Percentiles rank a stretch among this genome's conserved stretches.
These are phyloP conservation scores for Mustela lutreola DNA, from an alignment of 2,113 vertebrate genomes.

Conservation along the genomic window DNA sequence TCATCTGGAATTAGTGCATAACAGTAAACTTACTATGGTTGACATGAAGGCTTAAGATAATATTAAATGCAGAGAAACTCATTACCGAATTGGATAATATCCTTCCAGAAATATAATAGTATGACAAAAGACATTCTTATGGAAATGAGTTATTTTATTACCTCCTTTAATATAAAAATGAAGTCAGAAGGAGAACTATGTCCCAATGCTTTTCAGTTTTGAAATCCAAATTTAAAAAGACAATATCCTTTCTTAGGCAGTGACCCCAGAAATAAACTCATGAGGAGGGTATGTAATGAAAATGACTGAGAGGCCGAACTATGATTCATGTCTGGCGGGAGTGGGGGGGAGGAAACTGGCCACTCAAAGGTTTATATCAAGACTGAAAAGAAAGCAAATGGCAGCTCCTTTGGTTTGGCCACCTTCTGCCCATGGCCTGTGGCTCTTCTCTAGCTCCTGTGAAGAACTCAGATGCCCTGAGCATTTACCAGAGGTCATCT, in stretches of 20 bases:
- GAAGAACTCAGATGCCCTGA: not conserved
- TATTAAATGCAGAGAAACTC: conserved; percentile 58
- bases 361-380: not conserved
- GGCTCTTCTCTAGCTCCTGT: not conserved
- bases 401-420: too few species aligned
- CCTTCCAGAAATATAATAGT: conserved; percentile 66
- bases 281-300: conserved; percentile 58
- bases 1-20: not conserved
- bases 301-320: not conserved
- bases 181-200: not conserved
- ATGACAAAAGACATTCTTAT: conserved; percentile 69
- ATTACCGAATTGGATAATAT: conserved; percentile 56
- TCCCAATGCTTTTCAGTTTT: conserved; percentile 49
- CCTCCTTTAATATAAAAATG: conserved; percentile 55
- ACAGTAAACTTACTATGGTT: conserved; percentile 76
- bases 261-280: conserved; percentile 64
- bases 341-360: not conserved
- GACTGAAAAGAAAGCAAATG: not conserved
- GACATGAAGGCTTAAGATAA: not conserved
- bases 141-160: conserved; percentile 77
- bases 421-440: not conserved
- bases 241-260: conserved; percentile 56
- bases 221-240: conserved; percentile 64
- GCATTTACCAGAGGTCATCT: not conserved
- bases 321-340: not conserved